Base-by-base conservation (phyloP, 2,797 vertebrate genomes). In the Paratrypauchen microcephalus region DNA sequence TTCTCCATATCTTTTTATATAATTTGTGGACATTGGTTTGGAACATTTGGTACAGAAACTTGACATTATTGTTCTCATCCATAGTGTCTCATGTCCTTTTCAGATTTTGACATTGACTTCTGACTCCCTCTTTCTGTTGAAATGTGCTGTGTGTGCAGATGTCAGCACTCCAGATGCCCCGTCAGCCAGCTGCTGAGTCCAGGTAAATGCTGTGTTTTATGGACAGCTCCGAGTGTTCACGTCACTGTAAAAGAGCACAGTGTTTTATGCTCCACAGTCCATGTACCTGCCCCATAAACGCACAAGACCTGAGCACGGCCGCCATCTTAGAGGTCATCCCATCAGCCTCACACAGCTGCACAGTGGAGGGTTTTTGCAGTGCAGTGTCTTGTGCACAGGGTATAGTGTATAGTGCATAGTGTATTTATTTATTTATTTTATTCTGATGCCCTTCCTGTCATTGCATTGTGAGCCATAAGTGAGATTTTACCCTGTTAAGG, bases 161-260 rank as follows among this genome's bases (percentile, higher is more conserved):
- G 87, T 86, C 84, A 84, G 81, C 56, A 41, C 73, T 76, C 79
- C 83, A 85, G 86, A 87, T 85, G 86, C 84, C 86, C 81, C 24
- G 81, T 75, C 81, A 77, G 86, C 83, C 85, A 81, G 77, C 67
- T 77, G 77, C 79, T 80, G 76, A 86, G 80, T 83, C 56, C 65
- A 65, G 83, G 24, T 80, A 79, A 87, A 87, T 47, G 0, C 81
- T 87, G 71, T 61, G 79, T 87, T 92, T 91, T 92, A 90, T 91
- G 81, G 89, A 91, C 88, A 68, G 83, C 80, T 87, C 84, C 82
- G 85, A 79, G 87, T 86, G 80, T 78, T 65, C 72, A 82, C 90
- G 91, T 92, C 92, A 91, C 82, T 86, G 86, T 92, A 52, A 92
- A 93, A 92, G 87, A 88, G 92, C 90, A 83, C 80, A 80, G 80